Evolutionary conservation across 2,888 invertebrate genomes (phyloP), one percentile per base, ranked within the genome.

Genomic region (Phaedon cochleariae): DNA sequence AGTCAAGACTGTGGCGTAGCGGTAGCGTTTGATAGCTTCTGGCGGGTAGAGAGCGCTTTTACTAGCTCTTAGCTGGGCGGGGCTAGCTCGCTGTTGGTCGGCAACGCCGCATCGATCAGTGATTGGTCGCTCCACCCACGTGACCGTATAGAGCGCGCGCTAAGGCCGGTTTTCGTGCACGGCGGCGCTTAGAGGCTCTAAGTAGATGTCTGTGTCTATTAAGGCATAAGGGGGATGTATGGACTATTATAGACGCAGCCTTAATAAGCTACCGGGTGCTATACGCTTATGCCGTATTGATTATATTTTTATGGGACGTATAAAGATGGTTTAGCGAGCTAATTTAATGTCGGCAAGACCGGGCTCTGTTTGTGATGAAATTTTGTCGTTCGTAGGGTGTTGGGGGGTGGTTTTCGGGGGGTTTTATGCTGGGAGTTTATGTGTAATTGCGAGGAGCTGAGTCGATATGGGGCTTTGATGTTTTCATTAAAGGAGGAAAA

Each of bases 191-290:
- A 83, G 82, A 76, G 76, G 73, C 79, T 74, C 76, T 82, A 76
- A 82, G 79, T 81, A 81, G 76, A 79, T 82, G 82, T 82, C 83
- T 77, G 80, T 72, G 74, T 71, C 74, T 75, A 82, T 82, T 83
- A 82, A 76, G 75, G 75, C 67, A 74, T 83, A 82, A 76, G 75
- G 75, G 67, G 75, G 75, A 78, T 79, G 75, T 79, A 77, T 74
- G 75, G 77, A 70, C 77, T 73, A 77, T 78, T 76, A 74, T 51
- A 31, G 63, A 57, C 52, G 48, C 48, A 73, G 71, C 77, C 77
- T 75, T 79, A 78, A 78, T 77, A 78, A 77, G 71, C 69, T 66
- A 68, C 73, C 70, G 72, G 71, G 73, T 72, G 71, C 71, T 69
- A 74, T 74, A 70, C 72, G 77, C 79, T 80, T 79, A 80, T 80